Evolutionary conservation across 2,888 invertebrate species (phyloP).

Genomic region (Agriotes lineatus): DNA sequence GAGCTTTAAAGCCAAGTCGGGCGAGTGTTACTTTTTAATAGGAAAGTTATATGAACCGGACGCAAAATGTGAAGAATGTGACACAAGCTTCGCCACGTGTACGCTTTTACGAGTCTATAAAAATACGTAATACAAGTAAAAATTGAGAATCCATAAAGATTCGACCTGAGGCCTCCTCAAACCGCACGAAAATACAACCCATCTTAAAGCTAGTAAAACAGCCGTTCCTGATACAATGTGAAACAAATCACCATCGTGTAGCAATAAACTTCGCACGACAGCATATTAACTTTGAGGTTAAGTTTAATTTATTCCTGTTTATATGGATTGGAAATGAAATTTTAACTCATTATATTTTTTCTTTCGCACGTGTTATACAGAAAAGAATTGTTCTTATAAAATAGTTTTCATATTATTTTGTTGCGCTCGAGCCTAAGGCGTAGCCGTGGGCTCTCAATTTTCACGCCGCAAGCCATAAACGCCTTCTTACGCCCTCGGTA

Average conservation of each 20-base stretch:
- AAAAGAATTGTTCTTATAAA: too few species aligned
- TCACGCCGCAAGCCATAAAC: too few species aligned
- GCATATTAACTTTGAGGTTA: not conserved
- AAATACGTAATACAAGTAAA: constrained; percentile 12
- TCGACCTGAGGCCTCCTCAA: constrained; percentile 17
- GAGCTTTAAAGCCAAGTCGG: too few species aligned
- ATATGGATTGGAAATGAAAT: constrained; percentile 4
- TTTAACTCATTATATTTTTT: too few species aligned
- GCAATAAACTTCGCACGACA: constrained; percentile 4
- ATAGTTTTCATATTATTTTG: too few species aligned
- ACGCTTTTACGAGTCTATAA: constrained; percentile 8
- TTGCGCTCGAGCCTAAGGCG: too few species aligned
- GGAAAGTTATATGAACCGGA: constrained; percentile 4
- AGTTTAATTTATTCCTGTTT: constrained; percentile 4
- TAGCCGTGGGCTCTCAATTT: too few species aligned
- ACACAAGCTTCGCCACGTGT: not conserved
- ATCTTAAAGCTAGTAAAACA: constrained; percentile 17
- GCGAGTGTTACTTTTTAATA: constrained; percentile 1
- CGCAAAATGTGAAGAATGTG: not conserved
- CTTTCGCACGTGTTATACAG: too few species aligned
- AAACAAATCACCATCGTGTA: constrained; percentile 12
- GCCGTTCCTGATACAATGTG: constrained; percentile 18
- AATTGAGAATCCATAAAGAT: constrained; percentile 15
- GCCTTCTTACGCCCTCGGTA: too few species aligned
- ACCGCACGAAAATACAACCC: constrained; percentile 16